Conservation (phyloP, 2,113 vertebrate genomes). For the Ptilorrhoa leucosticta region DNA sequence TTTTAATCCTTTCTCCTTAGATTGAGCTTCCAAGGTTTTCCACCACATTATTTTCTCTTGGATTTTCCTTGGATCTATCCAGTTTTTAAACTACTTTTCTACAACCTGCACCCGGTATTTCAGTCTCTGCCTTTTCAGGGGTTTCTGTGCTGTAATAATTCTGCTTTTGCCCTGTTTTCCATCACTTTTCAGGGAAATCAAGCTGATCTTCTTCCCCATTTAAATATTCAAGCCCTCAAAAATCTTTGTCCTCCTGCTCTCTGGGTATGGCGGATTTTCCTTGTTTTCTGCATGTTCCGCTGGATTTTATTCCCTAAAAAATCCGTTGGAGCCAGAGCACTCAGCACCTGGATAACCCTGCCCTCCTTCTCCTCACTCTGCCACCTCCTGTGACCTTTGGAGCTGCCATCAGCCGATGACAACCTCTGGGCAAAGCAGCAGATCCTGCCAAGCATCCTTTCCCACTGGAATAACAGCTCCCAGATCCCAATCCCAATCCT, state of each 20-base stretch:
- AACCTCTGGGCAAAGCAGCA: neutral
- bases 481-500: neutral
- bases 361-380: accelerated
- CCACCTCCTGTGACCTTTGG: neutral
- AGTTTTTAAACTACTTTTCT: neutral
- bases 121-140: neutral
- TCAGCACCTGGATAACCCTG: neutral
- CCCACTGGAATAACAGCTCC: neutral
- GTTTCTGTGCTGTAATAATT: neutral
- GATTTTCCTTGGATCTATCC: neutral
- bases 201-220: neutral
- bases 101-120: accelerated
- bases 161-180: neutral
- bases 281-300: accelerated
- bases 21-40: neutral
- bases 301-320: neutral
- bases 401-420: neutral
- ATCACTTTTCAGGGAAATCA: neutral
- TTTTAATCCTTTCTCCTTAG: neutral
- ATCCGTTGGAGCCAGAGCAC: neutral
- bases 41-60: neutral
- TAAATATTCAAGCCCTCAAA: neutral
- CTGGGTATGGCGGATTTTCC: neutral
- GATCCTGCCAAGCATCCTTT: neutral
- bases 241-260: neutral